These are phyloP conservation scores for Drosophila nigrodunni DNA, from an alignment of 1,140 invertebrate species.

Conservation along the genomic window DNA sequence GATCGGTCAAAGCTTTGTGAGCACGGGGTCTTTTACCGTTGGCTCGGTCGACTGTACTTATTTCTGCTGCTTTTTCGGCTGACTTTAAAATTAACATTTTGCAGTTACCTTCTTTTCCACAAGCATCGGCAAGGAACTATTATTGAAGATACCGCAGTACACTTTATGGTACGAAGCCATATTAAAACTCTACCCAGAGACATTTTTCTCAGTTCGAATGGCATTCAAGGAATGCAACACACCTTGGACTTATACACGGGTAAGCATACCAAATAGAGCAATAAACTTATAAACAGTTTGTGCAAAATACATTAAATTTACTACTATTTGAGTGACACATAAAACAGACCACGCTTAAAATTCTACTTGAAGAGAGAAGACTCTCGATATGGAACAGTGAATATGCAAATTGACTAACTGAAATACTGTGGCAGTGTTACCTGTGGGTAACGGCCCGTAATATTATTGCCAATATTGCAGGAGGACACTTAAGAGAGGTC, in stretches of 20 bases:
- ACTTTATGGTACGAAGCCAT: constrained; percentile 4
- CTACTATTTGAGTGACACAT: no score
- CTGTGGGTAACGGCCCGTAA: constrained; percentile 21
- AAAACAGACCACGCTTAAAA: no score
- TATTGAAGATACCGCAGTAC: constrained; percentile 38
- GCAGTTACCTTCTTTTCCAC: neutral
- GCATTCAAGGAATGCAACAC: neutral
- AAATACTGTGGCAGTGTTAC: constrained; percentile 21
- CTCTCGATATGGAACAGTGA: neutral
- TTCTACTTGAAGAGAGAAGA: no score
- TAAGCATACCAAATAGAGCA: constrained; percentile 1
- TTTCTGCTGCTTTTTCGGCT: neutral
- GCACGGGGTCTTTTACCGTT: no score
- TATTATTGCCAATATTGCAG: constrained; percentile 28
- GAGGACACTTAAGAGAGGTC: constrained; percentile 25
- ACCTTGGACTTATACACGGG: constrained; percentile 5
- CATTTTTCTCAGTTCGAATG: constrained; percentile 6
- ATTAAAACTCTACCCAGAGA: neutral
- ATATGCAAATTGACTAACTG: neutral
- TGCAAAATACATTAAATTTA: no score
- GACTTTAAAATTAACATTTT: neutral
- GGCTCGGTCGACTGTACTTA: no score
- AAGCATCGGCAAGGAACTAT: neutral
- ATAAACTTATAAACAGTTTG: neutral
- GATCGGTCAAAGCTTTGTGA: no score